A percentile compares a stretch with the other conserved stretches of the same genome.
These are phyloP conservation scores for Himalopsyche japonica DNA, from an alignment of 2,888 invertebrate species.

Conservation along the genomic window DNA sequence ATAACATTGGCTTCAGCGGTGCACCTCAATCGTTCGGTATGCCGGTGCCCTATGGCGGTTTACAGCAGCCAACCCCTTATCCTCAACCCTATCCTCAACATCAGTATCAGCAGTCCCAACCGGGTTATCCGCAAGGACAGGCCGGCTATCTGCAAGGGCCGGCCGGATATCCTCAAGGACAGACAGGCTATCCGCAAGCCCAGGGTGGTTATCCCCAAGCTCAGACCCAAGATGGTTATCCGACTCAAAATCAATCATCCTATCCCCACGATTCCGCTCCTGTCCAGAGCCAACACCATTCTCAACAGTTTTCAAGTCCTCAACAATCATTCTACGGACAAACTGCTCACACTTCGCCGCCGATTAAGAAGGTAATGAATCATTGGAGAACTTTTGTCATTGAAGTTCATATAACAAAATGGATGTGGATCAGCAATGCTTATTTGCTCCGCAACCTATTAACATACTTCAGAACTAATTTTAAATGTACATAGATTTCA, in stretches of 20 bases:
- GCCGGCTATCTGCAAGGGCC: conserved; percentile 44
- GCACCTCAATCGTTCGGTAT: conserved; percentile 59
- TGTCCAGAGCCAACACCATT: conserved; percentile 38
- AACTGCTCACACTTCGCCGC: conserved; percentile 38
- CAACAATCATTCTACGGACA: conserved; percentile 12
- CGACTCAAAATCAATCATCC: conserved; percentile 34
- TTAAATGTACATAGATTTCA: neutral
- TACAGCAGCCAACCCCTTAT: conserved; percentile 54
- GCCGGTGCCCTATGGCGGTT: conserved; percentile 54
- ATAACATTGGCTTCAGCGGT: conserved; percentile 58
- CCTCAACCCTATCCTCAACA: conserved; percentile 49
- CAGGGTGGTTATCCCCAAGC: conserved; percentile 42
- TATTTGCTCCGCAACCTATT: neutral
- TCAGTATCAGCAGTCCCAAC: conserved; percentile 49
- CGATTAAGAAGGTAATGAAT: conserved; percentile 42
- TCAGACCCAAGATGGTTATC: conserved; percentile 44
- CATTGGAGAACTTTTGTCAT: neutral
- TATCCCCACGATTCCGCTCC: conserved; percentile 41
- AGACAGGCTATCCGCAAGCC: conserved; percentile 14
- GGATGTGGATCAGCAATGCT: neutral
- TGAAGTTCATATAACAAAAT: neutral
- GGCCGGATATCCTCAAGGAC: conserved; percentile 39
- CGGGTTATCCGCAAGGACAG: conserved; percentile 45
- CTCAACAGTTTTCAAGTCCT: conserved; percentile 29
- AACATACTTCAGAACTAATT: neutral